Percentiles rank a stretch among this genome's conserved stretches.
These are phyloP conservation scores for Momotus momota DNA, from an alignment of 2,797 vertebrate genomes.

Conservation along the genomic window DNA sequence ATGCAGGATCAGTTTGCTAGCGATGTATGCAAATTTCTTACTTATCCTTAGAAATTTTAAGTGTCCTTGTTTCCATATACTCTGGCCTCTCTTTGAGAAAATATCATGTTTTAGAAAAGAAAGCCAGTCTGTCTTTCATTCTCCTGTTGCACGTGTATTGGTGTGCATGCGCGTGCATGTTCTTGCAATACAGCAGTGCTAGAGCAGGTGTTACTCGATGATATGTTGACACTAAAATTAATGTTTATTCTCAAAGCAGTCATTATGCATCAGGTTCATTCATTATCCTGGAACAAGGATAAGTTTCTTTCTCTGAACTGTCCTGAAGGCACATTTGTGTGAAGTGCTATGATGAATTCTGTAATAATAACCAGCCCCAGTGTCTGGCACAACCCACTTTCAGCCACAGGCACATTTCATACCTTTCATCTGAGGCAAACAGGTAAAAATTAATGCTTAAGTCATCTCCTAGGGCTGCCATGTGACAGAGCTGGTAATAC, in stretches of 20 bases:
- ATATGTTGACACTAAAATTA: constrained; percentile 32
- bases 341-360: not conserved
- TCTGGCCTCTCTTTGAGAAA: not conserved
- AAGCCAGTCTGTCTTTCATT: not conserved
- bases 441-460: not conserved
- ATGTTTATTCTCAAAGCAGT: constrained; percentile 46
- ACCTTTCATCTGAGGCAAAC: not conserved
- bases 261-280: constrained; percentile 7
- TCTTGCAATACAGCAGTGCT: not conserved
- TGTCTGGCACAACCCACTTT: not conserved
- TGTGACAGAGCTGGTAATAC: not conserved
- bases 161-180: fast-evolving
- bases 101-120: not conserved
- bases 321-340: not conserved
- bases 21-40: not conserved
- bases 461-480: not conserved
- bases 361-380: not conserved
- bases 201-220: constrained; percentile 34
- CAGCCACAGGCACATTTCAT: not conserved
- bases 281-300: constrained; percentile 13
- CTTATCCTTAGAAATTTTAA: not conserved
- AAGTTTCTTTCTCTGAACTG: not conserved
- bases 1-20: not conserved
- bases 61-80: not conserved
- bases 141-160: not conserved